Base-by-base conservation (phyloP, 2,797 vertebrate genomes). In the Amazonetta brasiliensis region DNA sequence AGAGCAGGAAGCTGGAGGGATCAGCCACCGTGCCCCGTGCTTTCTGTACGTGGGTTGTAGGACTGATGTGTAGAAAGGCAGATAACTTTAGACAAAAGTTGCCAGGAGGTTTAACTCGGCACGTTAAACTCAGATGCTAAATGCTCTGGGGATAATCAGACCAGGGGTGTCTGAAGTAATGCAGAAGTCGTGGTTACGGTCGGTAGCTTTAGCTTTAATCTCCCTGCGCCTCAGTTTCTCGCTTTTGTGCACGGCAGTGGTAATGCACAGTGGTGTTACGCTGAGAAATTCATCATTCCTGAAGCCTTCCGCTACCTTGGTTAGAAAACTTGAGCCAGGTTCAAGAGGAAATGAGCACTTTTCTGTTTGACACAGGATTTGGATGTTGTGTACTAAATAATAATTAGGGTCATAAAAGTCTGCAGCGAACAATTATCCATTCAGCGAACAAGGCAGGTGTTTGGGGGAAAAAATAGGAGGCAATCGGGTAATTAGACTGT, bases 361-460 rank as follows among this genome's bases (percentile, higher is more conserved):
- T 76, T 62, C 50, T 87, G 78, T 44, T 87, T 76, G 94, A 87
- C 71, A 35, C 41, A 5, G 59, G 71, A 73, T 41, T 80, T 87
- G 77, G 20, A 76, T 79, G 84, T 52, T 76, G 55, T 67, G 48
- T 26, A 58, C 67, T 90, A 95, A 96, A 96, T 95, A 96, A 96
- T 90, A 91, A 96, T 93, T 87, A 91, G 55, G 56, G 56, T 67
- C 67, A 67, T 96, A 91, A 94, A 96, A 94, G 77, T 87, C 94
- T 93, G 35, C 52, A 48, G 84, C 46, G 87, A 94, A 85, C 94
- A 94, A 89, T 92, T 95, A 95, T 63, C 92, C 89, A 73, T 94
- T 90, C 72, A 77, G 59, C 1, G 59, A 93, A 94, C 87, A 79
- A 94, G 77, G 92, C 95, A 96, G 94, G 94, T 96, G 95, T 95